Percentiles rank a stretch among this genome's conserved stretches.
Conservation (phyloP, 2,888 invertebrate genomes). For the Leucania comma region DNA sequence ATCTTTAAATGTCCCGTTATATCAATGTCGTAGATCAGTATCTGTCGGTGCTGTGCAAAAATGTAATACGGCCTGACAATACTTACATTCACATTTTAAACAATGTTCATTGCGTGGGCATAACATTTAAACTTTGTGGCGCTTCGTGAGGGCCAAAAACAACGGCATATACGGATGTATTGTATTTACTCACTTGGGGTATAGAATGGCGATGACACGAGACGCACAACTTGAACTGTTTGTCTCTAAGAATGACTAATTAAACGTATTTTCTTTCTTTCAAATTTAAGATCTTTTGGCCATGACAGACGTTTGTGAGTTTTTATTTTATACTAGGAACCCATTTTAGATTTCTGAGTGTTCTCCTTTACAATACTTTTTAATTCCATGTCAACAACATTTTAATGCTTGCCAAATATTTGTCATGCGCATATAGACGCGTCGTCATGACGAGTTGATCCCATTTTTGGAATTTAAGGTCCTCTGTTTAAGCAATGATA, state of each 20-base stretch:
- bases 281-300: background rate
- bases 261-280: background rate
- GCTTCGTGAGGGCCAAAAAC: constrained; percentile 47
- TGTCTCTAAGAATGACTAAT: constrained; percentile 3
- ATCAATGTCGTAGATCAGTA: constrained; percentile 70
- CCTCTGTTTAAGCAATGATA: background rate
- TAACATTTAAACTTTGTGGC: constrained; percentile 37
- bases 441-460: background rate
- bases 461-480: background rate
- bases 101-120: constrained; percentile 56
- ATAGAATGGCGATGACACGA: constrained; percentile 21
- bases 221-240: constrained; percentile 12
- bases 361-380: no score
- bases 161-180: constrained; percentile 38
- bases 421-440: background rate
- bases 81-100: constrained; percentile 52
- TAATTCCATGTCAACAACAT: constrained; percentile 10
- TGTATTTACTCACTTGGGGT: constrained; percentile 31
- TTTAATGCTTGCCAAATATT: constrained; percentile 12
- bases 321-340: background rate
- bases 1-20: constrained; percentile 82
- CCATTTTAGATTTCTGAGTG: background rate
- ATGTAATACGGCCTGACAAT: constrained; percentile 54
- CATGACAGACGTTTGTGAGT: background rate
- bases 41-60: constrained; percentile 65